A percentile compares a stretch with the other conserved stretches of the same genome.
These are phyloP conservation scores for Synanthedon andrenaeformis DNA, from an alignment of 2,888 invertebrate genomes.

Conservation along the genomic window DNA sequence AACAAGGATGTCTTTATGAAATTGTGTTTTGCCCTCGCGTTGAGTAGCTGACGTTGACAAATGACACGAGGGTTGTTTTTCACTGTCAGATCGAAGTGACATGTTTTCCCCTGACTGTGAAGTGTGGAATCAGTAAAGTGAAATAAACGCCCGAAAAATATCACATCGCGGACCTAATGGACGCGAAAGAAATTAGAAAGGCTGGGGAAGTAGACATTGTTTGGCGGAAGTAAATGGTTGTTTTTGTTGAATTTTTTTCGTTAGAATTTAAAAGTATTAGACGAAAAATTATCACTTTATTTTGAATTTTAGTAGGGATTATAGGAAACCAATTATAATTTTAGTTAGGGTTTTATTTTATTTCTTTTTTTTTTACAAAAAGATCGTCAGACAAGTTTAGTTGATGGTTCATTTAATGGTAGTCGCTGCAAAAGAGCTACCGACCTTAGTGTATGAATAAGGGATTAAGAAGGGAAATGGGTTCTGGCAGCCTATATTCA, in stretches of 20 bases:
- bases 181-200: slow-evolving; percentile 11
- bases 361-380: no score
- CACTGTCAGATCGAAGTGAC: slow-evolving; percentile 65
- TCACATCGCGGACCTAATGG: slow-evolving; percentile 17
- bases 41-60: slow-evolving; percentile 64
- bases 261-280: neutral
- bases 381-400: no score
- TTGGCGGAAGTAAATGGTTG: no score
- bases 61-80: slow-evolving; percentile 61
- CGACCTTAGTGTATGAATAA: no score
- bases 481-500: no score
- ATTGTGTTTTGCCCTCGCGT: slow-evolving; percentile 58
- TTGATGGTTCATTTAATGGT: no score
- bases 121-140: slow-evolving; percentile 50
- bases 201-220: neutral
- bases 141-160: slow-evolving; percentile 36
- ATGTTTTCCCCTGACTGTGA: slow-evolving; percentile 52
- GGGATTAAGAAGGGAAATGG: no score
- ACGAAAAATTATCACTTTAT: neutral
- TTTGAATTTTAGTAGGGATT: no score
- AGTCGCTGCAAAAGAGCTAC: no score
- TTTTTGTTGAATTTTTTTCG: neutral
- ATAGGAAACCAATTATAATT: no score
- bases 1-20: slow-evolving; percentile 65
- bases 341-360: no score